phyloP scores from a whole-genome alignment of 2,797 vertebrate genomes.

The Chlorospingus semifuscus region DNA sequence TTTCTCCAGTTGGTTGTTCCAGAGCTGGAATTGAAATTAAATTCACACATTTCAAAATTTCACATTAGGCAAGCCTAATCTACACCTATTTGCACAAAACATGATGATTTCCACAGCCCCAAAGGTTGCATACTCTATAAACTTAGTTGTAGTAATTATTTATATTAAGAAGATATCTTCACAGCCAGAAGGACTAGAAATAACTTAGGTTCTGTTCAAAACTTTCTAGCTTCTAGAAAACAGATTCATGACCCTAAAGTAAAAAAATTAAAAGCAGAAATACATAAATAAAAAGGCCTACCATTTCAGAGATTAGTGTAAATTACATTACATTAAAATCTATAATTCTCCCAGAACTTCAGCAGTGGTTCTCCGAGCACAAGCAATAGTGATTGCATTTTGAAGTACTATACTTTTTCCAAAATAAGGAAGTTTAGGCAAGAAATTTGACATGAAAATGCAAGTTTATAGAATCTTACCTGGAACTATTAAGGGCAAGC shows the following conservation, averaged over 20 bases:
- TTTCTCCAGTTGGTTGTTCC: not conserved
- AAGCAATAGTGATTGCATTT: not conserved
- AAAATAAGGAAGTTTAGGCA: not conserved
- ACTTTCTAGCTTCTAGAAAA: not conserved
- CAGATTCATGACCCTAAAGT: not conserved
- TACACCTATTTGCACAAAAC: not conserved
- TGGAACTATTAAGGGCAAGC: not conserved
- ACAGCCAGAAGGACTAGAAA: not conserved
- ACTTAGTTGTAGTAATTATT: not conserved
- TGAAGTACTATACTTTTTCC: not conserved
- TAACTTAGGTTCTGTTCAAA: not conserved
- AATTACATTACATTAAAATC: not conserved
- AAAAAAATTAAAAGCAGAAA: not conserved
- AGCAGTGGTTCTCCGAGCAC: not conserved
- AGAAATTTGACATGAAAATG: not conserved
- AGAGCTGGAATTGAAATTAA: not conserved
- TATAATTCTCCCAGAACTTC: not conserved
- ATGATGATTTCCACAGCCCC: not conserved
- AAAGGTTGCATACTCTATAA: not conserved
- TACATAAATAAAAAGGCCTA: not conserved
- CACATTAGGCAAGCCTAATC: not conserved
- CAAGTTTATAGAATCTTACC: not conserved
- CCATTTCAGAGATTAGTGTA: not conserved
- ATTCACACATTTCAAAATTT: not conserved
- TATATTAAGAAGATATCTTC: not conserved